Base-by-base conservation (phyloP, 2,113 vertebrate species). In the Tenebrosternarchus preto region DNA sequence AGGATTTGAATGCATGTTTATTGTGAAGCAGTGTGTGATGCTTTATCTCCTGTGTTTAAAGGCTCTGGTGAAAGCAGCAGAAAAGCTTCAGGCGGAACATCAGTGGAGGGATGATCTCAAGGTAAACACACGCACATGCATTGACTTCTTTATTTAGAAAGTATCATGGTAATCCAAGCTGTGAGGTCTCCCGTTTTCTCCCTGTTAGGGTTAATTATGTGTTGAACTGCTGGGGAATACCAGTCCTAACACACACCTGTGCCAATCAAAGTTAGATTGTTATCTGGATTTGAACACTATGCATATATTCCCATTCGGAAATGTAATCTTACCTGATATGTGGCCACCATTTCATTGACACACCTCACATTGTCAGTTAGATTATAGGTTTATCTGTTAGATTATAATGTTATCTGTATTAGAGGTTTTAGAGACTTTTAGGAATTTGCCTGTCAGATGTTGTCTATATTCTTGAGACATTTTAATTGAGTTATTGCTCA, bases 31-130 rank as follows among this genome's bases (percentile, higher is more conserved):
- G 0, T 55, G 8, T 15, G 19, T 68, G n/a, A 83, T 6, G 75
- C 4, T 78, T 50, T 75, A 5, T 59, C 4, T 22, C 84, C 73
- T 69, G 72, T 83, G 80, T 90, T 88, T 88, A 43, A 88, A 98
- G 96, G 93, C 87, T 25, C 92, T 98, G 25, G 96, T 93, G 25
- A 77, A 81, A 73, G 91, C 93, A 84, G 97, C 97, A 8, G 96
- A 98, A 81, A 90, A 84, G 22, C 92, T 95, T 63, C 96, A 98
- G 87, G 92, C 88, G 76, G 89, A 92, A 0, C 96, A 98, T 86
- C 86, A 88, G 60, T 98, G 96, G 96, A 92, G 88, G 61, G 94
- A 95, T 31, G 93, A 95, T 69, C 94, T 94, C 76, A 93, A 93
- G 86, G 97, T 98, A 93, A 95, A 60, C 63, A 69, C 24, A 59